Percentiles rank a stretch among this genome's conserved stretches.
These are phyloP conservation scores for Hypsibius dujardini DNA, from an alignment of 1,140 invertebrate genomes.

Conservation along the genomic window DNA sequence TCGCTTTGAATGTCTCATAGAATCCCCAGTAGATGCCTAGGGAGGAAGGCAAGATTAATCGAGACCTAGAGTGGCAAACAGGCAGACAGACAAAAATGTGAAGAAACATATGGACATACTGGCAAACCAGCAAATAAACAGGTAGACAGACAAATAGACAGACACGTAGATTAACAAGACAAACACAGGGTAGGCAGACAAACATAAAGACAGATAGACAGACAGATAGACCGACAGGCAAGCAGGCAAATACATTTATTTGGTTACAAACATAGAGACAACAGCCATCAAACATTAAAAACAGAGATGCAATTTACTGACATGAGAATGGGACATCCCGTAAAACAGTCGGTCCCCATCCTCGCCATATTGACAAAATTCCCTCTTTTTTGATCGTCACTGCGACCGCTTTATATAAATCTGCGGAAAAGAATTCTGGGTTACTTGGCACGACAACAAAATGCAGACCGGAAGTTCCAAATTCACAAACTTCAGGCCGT, in stretches of 20 bases:
- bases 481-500: not conserved
- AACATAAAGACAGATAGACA: no score
- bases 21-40: constrained; percentile 35
- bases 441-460: not conserved
- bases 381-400: constrained; percentile 30
- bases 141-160: no score
- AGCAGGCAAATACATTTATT: no score
- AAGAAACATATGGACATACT: no score
- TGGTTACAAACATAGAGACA: not conserved
- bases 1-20: constrained; percentile 34
- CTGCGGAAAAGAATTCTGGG: constrained; percentile 24
- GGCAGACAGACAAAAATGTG: no score
- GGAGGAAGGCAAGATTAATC: no score
- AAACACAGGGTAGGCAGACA: no score
- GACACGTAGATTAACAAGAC: no score
- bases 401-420: constrained; percentile 25
- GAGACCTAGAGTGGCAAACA: no score
- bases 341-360: constrained; percentile 35
- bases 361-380: constrained; percentile 33
- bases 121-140: no score
- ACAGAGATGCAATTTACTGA: constrained; percentile 22
- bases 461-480: not conserved
- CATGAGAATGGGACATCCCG: constrained; percentile 39
- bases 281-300: not conserved
- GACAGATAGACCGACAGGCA: no score